Evolutionary conservation across 1,140 invertebrate genomes (phyloP), one percentile per base, ranked within the genome.

Genomic region (Drosophila virilis): DNA sequence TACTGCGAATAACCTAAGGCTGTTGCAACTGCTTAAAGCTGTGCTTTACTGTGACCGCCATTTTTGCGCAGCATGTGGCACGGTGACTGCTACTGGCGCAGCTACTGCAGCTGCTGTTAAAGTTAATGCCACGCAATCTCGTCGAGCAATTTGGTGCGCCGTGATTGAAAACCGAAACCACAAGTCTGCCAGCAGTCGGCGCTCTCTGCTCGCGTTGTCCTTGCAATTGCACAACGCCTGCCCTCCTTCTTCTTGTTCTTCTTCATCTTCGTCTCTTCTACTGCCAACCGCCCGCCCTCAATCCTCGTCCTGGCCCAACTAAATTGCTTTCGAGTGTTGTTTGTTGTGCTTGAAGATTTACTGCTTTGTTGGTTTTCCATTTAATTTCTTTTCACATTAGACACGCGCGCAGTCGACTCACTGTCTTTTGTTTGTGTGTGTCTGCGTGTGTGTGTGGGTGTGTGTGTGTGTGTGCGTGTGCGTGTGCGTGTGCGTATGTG

Each of bases 241-340:
- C 9, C 46, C 17, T 22, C 22, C 22, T 28, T 28, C 22, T 28
- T 28, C 3, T 28, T 28, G 0, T 28, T 5, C 22, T 28, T 28
- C 4, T 28, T 28, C 4, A 0, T 28, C 22, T 28, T 28, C 22
- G 0, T 28, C 22, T 28, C 22, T 22, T 22, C 17, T n/a, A 22
- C 46, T 33, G 35, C 45, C 37, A 55, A 15, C 10, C 52, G 8
- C 15, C 9, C 32, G 1, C 28, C 22, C 22, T 28, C 22, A 28
- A 28, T 28, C 22, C 22, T 33, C 46, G 28, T 12, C 68, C 68
- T 83, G 71, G 77, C 72, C 65, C 38, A 66, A 59, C 79, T 82
- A 86, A 86, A 86, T 86, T 86, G 82, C 82, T 86, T 86, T 86
- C 76, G 72, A 88, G 83, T 82, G 73, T 86, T 82, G 83, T 82